Percentiles rank a stretch among this genome's conserved stretches.
Conservation (phyloP, 2,113 vertebrate species). For the Callipepla californica region DNA sequence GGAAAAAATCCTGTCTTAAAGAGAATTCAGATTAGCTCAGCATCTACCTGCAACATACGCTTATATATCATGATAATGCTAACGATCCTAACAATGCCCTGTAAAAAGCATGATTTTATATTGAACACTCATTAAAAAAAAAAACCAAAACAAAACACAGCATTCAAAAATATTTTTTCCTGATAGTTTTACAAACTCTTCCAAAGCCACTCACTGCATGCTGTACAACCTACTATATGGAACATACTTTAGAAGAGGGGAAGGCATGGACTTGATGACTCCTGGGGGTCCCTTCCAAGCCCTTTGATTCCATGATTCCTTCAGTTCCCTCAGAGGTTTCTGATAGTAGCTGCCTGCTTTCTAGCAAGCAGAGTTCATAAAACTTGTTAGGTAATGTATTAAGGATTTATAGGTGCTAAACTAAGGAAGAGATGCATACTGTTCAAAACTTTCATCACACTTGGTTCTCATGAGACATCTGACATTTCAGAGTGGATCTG, state of each 20-base stretch:
- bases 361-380: neutral
- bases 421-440: neutral
- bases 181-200: neutral
- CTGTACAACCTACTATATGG: neutral
- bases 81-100: neutral
- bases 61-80: neutral
- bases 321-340: neutral
- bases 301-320: neutral
- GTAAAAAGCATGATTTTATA: neutral
- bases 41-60: neutral
- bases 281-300: no score
- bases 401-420: neutral
- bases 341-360: neutral
- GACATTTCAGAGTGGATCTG: neutral
- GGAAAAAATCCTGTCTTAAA: neutral
- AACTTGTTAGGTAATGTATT: neutral
- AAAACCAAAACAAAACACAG: no score
- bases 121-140: neutral
- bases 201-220: neutral
- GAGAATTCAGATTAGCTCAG: neutral
- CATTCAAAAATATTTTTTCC: neutral
- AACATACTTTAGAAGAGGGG: no score
- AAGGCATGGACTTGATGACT: no score
- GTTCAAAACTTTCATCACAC: neutral
- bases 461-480: neutral